A percentile compares a stretch with the other conserved stretches of the same genome.
Evolutionary conservation across 2,113 vertebrate species (phyloP).

Genomic region (Trematomus loennbergii): DNA sequence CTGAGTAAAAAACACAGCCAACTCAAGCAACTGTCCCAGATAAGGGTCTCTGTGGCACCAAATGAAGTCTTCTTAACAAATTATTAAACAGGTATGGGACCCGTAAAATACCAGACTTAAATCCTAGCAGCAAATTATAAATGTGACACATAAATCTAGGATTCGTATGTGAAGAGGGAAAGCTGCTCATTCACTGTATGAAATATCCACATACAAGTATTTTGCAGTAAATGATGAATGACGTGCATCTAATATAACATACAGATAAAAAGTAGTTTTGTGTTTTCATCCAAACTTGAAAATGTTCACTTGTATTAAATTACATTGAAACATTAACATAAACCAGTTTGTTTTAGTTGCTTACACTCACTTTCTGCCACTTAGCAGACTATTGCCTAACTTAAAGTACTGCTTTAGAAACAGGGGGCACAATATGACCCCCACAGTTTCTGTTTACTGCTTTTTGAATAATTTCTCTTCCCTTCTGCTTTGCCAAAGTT

Average conservation of each 20-base stretch:
- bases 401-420: neutral
- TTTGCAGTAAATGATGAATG: too few relatives aligned
- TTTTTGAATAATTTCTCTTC: constrained; percentile 59
- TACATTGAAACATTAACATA: neutral
- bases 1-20: neutral
- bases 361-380: constrained; percentile 5
- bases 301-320: too few relatives aligned
- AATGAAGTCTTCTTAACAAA: neutral
- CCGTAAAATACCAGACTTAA: neutral
- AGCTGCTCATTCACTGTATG: neutral
- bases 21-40: too few relatives aligned
- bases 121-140: neutral
- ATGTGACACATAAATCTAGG: neutral
- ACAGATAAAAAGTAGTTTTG: neutral
- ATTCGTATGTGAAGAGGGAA: neutral
- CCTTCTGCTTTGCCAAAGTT: constrained; percentile 35
- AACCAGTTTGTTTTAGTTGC: neutral
- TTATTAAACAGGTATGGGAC: neutral
- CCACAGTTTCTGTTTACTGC: constrained; percentile 64
- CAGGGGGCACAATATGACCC: constrained; percentile 14
- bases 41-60: neutral
- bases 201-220: neutral
- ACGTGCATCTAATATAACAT: neutral
- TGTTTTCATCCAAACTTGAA: neutral
- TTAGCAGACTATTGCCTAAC: constrained; percentile 18